These are phyloP conservation scores for Porites australiensis DNA, from an alignment of 64 coral and sea anemone genomes.

Conservation along the genomic window DNA sequence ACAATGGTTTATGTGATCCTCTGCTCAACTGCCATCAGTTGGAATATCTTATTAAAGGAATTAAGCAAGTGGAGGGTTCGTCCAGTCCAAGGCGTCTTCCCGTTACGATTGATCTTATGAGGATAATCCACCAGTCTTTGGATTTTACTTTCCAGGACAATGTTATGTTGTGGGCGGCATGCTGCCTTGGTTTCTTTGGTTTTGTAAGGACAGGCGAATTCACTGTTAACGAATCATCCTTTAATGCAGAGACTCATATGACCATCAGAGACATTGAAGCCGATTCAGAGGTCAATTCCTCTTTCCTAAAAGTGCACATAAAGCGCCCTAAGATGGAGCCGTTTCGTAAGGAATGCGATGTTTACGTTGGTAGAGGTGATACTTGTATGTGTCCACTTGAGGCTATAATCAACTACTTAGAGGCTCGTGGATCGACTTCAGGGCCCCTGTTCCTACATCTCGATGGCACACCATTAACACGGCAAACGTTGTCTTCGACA, in stretches of 20 bases:
- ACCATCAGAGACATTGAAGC: neutral
- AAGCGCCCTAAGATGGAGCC: neutral
- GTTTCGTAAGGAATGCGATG: neutral
- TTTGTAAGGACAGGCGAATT: neutral
- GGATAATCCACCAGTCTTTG: neutral
- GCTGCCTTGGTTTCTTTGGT: constrained; percentile 13
- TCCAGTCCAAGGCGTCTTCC: neutral
- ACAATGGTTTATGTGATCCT: constrained; percentile 6
- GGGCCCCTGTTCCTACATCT: neutral
- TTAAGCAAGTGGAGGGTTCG: neutral
- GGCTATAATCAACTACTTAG: neutral
- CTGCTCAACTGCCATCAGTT: neutral
- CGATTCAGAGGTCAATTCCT: neutral
- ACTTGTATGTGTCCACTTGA: neutral
- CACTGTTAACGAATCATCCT: neutral
- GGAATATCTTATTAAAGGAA: neutral
- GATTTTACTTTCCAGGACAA: neutral
- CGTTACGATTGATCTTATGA: neutral
- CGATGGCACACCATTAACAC: constrained; percentile 1
- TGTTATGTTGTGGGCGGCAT: neutral
- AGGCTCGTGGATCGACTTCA: neutral
- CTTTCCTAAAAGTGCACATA: neutral
- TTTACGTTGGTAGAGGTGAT: neutral
- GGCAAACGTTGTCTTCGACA: neutral
- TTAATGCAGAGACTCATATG: constrained; percentile 9